Conservation (phyloP, 2,113 vertebrate species). For the Redunca redunca region DNA sequence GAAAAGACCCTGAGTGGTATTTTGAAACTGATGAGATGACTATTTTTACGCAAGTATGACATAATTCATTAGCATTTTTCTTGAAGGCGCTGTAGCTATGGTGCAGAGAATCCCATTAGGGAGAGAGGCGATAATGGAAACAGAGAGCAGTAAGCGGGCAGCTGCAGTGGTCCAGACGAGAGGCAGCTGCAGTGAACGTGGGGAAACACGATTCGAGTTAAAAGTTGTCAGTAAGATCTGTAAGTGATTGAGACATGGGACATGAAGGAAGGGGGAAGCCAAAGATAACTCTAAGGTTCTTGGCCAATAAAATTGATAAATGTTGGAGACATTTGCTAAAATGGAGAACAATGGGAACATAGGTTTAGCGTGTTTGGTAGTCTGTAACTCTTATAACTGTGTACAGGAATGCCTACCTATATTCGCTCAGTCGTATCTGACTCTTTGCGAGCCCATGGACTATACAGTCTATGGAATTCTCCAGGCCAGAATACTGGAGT, state of each 20-base stretch:
- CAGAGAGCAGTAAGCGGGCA: not conserved
- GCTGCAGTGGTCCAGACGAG: too few relatives aligned
- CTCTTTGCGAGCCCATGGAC: not conserved
- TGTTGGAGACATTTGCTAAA: not conserved
- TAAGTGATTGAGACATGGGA: not conserved
- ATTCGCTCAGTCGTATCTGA: fast-evolving
- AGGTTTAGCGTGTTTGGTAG: not conserved
- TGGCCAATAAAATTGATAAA: not conserved
- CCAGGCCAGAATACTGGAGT: not conserved
- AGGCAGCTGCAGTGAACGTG: not conserved
- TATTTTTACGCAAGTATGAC: too few relatives aligned
- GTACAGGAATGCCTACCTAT: not conserved
- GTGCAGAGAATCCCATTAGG: not conserved
- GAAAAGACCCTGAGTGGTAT: not conserved
- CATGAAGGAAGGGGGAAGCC: not conserved
- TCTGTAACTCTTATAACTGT: not conserved
- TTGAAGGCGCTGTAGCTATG: not conserved
- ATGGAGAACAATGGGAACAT: not conserved
- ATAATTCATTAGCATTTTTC: not conserved
- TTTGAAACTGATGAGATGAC: not conserved
- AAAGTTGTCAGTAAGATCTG: not conserved
- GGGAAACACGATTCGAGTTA: not conserved
- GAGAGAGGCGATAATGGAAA: not conserved
- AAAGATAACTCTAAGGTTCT: not conserved
- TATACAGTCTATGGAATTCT: not conserved